Evolutionary conservation across 2,888 invertebrate genomes (phyloP).

Genomic region (Apamea epomidion): DNA sequence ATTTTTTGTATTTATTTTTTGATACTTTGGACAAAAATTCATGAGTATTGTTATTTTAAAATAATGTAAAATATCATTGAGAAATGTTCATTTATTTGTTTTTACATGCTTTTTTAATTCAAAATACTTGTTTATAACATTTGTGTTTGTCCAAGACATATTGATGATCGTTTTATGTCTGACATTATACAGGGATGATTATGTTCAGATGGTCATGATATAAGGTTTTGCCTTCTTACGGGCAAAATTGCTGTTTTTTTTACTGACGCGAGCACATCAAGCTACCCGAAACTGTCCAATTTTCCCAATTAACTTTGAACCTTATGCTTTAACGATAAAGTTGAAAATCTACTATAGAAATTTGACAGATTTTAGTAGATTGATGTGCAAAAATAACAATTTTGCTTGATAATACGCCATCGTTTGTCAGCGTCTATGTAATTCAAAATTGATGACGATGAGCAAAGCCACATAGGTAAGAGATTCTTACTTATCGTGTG

Average conservation of each 20-base stretch:
- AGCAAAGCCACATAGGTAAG: no score
- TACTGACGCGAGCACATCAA: no score
- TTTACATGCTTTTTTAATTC: background rate
- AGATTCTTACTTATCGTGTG: background rate
- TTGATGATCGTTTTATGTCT: background rate
- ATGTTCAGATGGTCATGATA: background rate
- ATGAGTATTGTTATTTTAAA: background rate
- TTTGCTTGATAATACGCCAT: background rate
- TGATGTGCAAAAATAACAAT: background rate
- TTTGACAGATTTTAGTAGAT: no score
- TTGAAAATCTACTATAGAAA: no score
- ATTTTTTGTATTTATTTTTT: constrained; percentile 20
- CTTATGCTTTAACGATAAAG: no score
- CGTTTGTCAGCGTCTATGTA: background rate
- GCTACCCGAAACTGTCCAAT: no score
- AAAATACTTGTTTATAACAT: constrained; percentile 28
- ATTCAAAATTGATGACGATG: background rate
- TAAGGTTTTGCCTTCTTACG: background rate
- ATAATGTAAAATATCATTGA: constrained; percentile 16
- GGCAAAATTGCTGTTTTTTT: background rate
- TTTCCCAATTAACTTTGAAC: no score
- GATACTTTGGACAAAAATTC: background rate
- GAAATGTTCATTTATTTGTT: constrained; percentile 49
- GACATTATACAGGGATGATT: background rate
- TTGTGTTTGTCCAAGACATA: constrained; percentile 37